Conservation (phyloP, 2,888 invertebrate genomes). For the Nebria brevicollis region DNA sequence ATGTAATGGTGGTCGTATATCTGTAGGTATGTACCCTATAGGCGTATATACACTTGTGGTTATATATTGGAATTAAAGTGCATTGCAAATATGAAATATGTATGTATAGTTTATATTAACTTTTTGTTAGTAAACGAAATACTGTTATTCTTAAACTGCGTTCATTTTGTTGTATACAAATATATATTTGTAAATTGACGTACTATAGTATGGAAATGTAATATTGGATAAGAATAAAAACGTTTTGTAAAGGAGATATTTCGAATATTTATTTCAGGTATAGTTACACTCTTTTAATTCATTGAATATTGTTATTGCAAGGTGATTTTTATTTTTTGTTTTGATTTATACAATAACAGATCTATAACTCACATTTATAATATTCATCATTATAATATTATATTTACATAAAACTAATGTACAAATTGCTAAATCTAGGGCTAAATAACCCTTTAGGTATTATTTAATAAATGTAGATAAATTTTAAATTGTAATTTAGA, state of each 20-base stretch:
- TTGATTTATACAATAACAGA: slow-evolving; percentile 33
- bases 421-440: slow-evolving; percentile 21
- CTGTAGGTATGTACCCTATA: too few relatives aligned
- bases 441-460: background rate
- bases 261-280: slow-evolving; percentile 24
- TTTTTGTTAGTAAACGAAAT: too few relatives aligned
- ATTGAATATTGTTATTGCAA: slow-evolving; percentile 24
- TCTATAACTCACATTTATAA: slow-evolving; percentile 32
- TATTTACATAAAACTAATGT: slow-evolving; percentile 37
- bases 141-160: too few relatives aligned
- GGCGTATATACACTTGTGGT: too few relatives aligned
- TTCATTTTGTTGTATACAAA: too few relatives aligned
- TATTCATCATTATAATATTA: background rate
- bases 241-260: background rate
- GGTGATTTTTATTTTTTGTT: slow-evolving; percentile 18
- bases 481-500: background rate
- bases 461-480: background rate
- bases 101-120: too few relatives aligned
- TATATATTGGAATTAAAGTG: too few relatives aligned
- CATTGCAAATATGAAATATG: too few relatives aligned
- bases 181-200: too few relatives aligned
- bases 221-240: background rate
- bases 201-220: background rate
- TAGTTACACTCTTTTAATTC: background rate
- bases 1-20: too few relatives aligned